Conservation (phyloP, 2,888 invertebrate genomes). For the Agrochola circellaris region DNA sequence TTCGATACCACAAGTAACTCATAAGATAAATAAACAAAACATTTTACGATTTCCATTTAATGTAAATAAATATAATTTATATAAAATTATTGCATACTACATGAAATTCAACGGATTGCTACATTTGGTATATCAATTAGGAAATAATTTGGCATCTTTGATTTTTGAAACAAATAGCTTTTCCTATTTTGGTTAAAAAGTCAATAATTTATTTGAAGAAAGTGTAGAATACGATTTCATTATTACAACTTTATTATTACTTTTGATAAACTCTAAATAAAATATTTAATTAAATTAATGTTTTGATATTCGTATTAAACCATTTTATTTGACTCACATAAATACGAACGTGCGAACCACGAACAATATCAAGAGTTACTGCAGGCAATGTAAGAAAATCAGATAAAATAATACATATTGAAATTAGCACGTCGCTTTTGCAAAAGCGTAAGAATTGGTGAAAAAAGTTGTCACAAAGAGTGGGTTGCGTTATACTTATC, state of each 20-base stretch:
- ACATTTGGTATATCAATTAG: conserved; percentile 58
- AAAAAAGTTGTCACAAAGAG: neutral
- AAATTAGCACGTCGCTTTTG: neutral
- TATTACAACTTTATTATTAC: neutral
- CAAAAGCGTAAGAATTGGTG: neutral
- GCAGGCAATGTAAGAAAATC: conserved; percentile 12
- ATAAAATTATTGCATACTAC: conserved; percentile 55
- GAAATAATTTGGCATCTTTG: conserved; percentile 47
- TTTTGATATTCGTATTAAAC: neutral
- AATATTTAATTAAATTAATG: neutral
- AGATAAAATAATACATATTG: conserved; percentile 10
- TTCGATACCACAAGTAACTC: conserved; percentile 24
- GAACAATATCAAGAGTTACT: neutral
- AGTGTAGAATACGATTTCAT: neutral
- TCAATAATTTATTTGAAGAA: neutral
- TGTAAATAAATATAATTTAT: conserved; percentile 66
- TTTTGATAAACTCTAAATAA: neutral
- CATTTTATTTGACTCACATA: neutral
- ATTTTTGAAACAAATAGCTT: neutral
- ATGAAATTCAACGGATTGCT: conserved; percentile 60
- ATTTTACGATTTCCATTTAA: conserved; percentile 65
- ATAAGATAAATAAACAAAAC: conserved; percentile 63
- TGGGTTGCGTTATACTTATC: neutral
- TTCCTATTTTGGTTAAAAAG: neutral
- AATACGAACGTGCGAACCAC: neutral